Evolutionary conservation across 2,888 invertebrate genomes (phyloP).

Genomic region (Coleophora flavipennella): DNA sequence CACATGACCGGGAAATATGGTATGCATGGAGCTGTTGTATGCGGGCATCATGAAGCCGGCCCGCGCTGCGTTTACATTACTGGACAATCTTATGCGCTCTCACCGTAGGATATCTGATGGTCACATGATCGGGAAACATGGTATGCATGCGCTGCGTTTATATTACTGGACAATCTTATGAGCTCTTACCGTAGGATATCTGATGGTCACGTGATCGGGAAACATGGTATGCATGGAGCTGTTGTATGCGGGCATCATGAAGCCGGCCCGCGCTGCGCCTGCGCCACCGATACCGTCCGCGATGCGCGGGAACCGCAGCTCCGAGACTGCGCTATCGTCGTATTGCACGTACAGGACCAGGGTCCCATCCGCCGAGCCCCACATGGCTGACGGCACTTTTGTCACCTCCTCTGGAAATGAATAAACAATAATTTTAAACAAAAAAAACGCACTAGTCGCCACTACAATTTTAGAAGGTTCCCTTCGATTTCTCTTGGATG

Average conservation of each 20-base stretch:
- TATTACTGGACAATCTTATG: no score
- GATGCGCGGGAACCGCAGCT: conserved; percentile 87
- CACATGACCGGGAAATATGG: conserved; percentile 83
- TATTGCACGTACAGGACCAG: conserved; percentile 89
- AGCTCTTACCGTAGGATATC: conserved; percentile 84
- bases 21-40: conserved; percentile 60
- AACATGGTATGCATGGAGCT: conserved; percentile 75
- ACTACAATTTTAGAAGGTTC: no score
- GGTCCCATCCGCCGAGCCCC: conserved; percentile 88
- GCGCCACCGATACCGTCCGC: conserved; percentile 78
- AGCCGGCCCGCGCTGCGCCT: conserved; percentile 69
- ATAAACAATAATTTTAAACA: no score
- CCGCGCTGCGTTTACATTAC: conserved; percentile 64
- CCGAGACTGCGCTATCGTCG: conserved; percentile 85
- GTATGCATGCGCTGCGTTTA: no score
- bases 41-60: conserved; percentile 59
- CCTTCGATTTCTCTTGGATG: no score
- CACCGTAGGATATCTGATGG: conserved; percentile 88
- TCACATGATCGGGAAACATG: conserved; percentile 84
- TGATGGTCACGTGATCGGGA: conserved; percentile 83
- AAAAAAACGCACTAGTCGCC: no score
- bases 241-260: conserved; percentile 50
- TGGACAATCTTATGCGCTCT: no score
- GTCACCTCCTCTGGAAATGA: conserved; percentile 86
- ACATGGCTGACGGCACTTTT: conserved; percentile 84